phyloP scores from a whole-genome alignment of 2,888 invertebrate species.

The Gasteruption jaculator region DNA sequence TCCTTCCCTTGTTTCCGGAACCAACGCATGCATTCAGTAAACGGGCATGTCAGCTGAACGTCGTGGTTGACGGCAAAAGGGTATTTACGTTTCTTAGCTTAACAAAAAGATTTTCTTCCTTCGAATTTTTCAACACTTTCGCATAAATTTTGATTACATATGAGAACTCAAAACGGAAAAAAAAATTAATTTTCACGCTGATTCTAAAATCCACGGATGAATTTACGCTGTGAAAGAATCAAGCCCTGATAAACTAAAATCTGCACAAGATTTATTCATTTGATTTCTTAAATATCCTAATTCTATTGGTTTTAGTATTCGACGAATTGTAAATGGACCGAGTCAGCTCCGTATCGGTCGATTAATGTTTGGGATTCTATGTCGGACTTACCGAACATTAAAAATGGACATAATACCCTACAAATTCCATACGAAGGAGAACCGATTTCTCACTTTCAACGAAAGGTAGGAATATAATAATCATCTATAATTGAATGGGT shows the following conservation, averaged over 20 bases:
- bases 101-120: neutral
- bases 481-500: neutral
- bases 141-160: slow-evolving; percentile 2
- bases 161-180: too few species aligned
- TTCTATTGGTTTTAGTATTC: slow-evolving; percentile 27
- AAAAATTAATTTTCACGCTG: too few species aligned
- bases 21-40: slow-evolving; percentile 74
- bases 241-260: too few species aligned
- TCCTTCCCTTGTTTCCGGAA: slow-evolving; percentile 72
- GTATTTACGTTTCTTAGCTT: too few species aligned
- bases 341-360: slow-evolving; percentile 71
- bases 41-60: slow-evolving; percentile 62
- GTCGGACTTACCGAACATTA: slow-evolving; percentile 74
- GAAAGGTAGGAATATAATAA: slow-evolving; percentile 44
- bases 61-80: slow-evolving; percentile 60
- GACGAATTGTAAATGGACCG: slow-evolving; percentile 60
- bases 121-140: neutral
- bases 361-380: slow-evolving; percentile 79
- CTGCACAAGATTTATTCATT: too few species aligned
- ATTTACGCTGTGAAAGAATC: too few species aligned
- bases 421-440: slow-evolving; percentile 70
- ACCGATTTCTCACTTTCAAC: slow-evolving; percentile 72
- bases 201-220: too few species aligned
- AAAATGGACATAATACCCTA: slow-evolving; percentile 66
- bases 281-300: slow-evolving; percentile 4